Evolutionary conservation across 2,797 vertebrate genomes (phyloP), one percentile per base, ranked within the genome.

Genomic region (Mormyrops attenuatus): DNA sequence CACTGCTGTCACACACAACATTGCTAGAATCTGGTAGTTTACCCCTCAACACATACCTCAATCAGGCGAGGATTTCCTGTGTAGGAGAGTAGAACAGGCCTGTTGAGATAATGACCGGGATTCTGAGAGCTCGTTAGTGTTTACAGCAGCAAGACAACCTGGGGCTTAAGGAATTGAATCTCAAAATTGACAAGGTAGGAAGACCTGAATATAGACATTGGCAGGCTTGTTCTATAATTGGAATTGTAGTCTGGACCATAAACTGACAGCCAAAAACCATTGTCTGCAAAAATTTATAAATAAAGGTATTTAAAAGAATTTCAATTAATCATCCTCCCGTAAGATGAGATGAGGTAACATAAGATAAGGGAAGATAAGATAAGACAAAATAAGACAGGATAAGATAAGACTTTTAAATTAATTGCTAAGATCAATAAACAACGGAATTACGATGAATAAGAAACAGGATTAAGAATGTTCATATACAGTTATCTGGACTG

Each of bases 81-180:
- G 41, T 22, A 41, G 38, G 38, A 47, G 17, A 9, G 41, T 47
- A 47, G 22, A 82, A 47, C 77, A 82, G 77, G 17, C 38, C 41
- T 22, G 17, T 82, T 47, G 17, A 82, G 77, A 82, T 82, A 82
- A 47, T 82, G 41, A 34, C 2, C 20, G 3, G 41, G 41, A 44
- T 82, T n/a, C 77, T 82, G 77, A 82, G 77, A 82, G 77, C 77
- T 82, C 20, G 3, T 44, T 47, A 82, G 77, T 47, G 77, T 82
- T 82, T 82, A 82, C 41, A 82, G 77, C 77, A 82, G 77, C 41
- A 82, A 22, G 77, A 82, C 41, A 47, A 20, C 73, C 15, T 44
- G 73, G 73, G 5, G 20, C 17, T 47, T 82, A 82, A 82, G 17
- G 41, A 82, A 82, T 1, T 82, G 41, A 82, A 82, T 82, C 41